A percentile compares a stretch with the other conserved stretches of the same genome.
These are phyloP conservation scores for Gari tellinella DNA, from an alignment of 2,888 invertebrate genomes.

Conservation along the genomic window DNA sequence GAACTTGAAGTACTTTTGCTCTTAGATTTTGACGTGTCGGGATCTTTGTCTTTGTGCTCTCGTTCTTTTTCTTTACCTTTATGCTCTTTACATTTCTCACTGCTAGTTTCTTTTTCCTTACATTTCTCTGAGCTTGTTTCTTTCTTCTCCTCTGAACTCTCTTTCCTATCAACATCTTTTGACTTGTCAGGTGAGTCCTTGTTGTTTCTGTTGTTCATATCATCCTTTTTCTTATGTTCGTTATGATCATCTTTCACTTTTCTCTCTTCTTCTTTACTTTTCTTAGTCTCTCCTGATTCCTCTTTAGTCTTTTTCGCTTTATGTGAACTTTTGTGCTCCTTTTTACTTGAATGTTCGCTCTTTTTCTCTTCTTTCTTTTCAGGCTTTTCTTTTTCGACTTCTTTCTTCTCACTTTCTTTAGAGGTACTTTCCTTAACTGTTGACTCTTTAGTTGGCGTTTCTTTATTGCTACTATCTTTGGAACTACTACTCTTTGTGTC, in stretches of 20 bases:
- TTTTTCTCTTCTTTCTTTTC: constrained; percentile 25
- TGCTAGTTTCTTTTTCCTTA: constrained; percentile 19
- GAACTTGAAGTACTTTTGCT: constrained; percentile 21
- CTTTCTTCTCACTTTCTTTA: constrained; percentile 32
- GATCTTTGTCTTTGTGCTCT: constrained; percentile 60
- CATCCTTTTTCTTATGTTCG: constrained; percentile 59
- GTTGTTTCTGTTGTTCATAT: constrained; percentile 60
- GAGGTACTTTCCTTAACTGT: constrained; percentile 42
- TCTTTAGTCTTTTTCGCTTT: constrained; percentile 31
- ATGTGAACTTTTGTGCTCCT: constrained; percentile 54
- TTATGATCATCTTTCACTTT: constrained; percentile 56
- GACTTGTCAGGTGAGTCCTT: constrained; percentile 59
- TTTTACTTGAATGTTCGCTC: constrained; percentile 44
- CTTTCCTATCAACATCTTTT: constrained; percentile 51
- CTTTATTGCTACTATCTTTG: constrained; percentile 56
- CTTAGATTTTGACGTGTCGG: constrained; percentile 56
- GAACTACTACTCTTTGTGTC: constrained; percentile 34
- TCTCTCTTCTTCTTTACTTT: constrained; percentile 64
- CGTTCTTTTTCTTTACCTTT: constrained; percentile 55
- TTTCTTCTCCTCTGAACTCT: constrained; percentile 58
- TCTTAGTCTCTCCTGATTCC: constrained; percentile 19
- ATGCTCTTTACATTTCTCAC: constrained; percentile 58
- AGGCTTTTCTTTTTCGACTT: constrained; percentile 26
- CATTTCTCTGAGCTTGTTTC: constrained; percentile 34
- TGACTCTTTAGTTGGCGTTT: constrained; percentile 46